Evolutionary conservation across 2,797 vertebrate genomes (phyloP), one percentile per base, ranked within the genome.

Genomic region (Rousettus madagascariensis): DNA sequence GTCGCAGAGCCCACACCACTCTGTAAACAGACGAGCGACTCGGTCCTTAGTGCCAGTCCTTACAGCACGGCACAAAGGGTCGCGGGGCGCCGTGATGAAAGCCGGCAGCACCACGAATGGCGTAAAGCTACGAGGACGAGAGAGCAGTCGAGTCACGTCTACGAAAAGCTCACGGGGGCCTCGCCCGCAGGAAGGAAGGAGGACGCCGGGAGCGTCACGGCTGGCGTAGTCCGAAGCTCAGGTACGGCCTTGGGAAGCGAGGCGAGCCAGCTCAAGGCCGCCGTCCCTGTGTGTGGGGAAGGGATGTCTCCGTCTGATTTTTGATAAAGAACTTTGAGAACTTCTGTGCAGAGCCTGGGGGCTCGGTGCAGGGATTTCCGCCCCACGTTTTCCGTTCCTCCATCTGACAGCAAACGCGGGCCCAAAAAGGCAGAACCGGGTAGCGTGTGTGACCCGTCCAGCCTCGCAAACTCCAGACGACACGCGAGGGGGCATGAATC

Each of bases 11-110:
- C 57, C n/a, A 38, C n/a, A 22, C 11, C 8, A 0, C 59, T 68
- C 51, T 26, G 33, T 11, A 30, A 80, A 74, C 19, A 61, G 68
- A 43, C 51, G 61, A 51, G 0, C 57, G 22, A 66, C 33, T 43
- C 46, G 4, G 15, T 43, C 69, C 6, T 28, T 17, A 20, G 55
- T 8, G 16, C 36, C 13, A 8, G 49, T 33, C 22, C 30, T 30
- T 4, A 38, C 0, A 9, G 9, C 16, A 3, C 6, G 8, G 17
- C 83, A 51, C 33, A 19, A 26, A 79, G 49, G 28, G 59, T n/a
- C 68, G 0, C 12, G 11, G 17, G 26, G 13, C 7, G 11, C 6
- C 0, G 1, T 43, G 79, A 33, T 1, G 38, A 0, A 5, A 30
- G 38, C n/a, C 2, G 8, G 16, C n/a, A 2, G 38, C 30, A 26